A percentile compares a stretch with the other conserved stretches of the same genome.
phyloP scores from a whole-genome alignment of 2,888 invertebrate species.

The Hydriomena furcata region DNA sequence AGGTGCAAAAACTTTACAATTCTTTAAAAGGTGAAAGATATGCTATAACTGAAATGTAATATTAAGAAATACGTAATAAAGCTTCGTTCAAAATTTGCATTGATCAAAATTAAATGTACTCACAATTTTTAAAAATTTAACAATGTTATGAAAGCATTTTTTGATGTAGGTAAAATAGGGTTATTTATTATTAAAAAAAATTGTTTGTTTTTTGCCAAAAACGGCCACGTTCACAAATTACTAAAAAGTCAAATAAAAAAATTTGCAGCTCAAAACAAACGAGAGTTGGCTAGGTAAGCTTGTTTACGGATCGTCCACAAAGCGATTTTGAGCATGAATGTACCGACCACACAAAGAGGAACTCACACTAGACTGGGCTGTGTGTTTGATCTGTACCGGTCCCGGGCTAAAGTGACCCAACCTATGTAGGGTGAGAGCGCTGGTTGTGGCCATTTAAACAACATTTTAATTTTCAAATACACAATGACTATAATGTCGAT shows the following conservation, averaged over 20 bases:
- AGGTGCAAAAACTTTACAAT: conserved; percentile 3
- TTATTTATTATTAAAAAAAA: too few species aligned
- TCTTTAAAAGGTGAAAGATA: conserved; percentile 1
- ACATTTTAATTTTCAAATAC: too few species aligned
- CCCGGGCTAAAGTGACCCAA: conserved; percentile 1
- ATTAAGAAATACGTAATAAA: too few species aligned
- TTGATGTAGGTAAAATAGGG: too few species aligned
- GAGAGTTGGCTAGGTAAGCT: conserved; percentile 29
- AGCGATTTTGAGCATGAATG: conserved; percentile 44
- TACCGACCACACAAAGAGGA: neutral
- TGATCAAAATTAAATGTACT: too few species aligned
- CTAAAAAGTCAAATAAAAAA: conserved; percentile 30
- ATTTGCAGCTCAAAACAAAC: conserved; percentile 35
- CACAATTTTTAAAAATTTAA: neutral
- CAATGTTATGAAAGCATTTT: too few species aligned
- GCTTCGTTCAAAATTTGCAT: too few species aligned
- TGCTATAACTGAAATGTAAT: too few species aligned
- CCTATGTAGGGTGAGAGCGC: neutral
- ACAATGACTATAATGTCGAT: too few species aligned
- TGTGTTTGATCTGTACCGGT: conserved; percentile 5
- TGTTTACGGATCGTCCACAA: conserved; percentile 42
- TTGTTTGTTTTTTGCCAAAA: neutral
- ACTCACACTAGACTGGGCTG: conserved; percentile 1
- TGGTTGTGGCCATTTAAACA: too few species aligned
- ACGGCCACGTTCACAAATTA: conserved; percentile 1